Evolutionary conservation across 1,140 invertebrate genomes (phyloP), one percentile per base, ranked within the genome.

Genomic region (Drosophila bocki): DNA sequence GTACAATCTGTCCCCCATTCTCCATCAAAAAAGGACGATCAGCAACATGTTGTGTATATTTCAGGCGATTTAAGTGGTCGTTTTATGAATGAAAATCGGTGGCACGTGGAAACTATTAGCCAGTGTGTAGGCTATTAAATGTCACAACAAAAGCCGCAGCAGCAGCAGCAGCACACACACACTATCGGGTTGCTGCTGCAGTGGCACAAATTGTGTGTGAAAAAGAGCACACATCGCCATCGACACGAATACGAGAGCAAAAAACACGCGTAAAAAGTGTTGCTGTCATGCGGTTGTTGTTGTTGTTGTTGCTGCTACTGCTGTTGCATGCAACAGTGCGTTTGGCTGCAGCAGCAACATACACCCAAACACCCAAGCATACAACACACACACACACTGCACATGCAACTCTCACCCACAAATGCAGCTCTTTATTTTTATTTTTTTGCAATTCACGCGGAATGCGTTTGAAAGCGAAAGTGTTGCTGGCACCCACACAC

Each of bases 81-180:
- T 86, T 86, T 86, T 88, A 86, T 86, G 84, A 86, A 86, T 86
- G 83, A 79, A 86, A 86, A 69, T 80, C 75, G 76, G 76, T 63
- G 56, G 76, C 84, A 88, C 83, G 84, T 88, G 84, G 81, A 86
- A 88, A 86, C 83, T 88, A 86, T 88, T 86, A 86, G 84, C 84
- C 47, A 69, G 76, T 83, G 80, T 87, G 68, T 70, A 75, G 67
- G 67, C 83, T 88, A 80, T 86, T 80, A 88, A 86, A 88, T 86
- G 83, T 88, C 83, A 88, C 76, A 60, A 80, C 80, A 86, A 85
- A 79, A 83, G 64, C 75, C 47, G 7, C 51, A 71, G 44, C 64
- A 76, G n/a, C 80, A 70, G 17, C 51, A 70, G 39, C 45, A 75
- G 22, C 12, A 44, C 15, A 69, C 29, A 54, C 47, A 33, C 17